Evolutionary conservation across 2,888 invertebrate genomes (phyloP).

Genomic region (Eugnorisma glareosa): DNA sequence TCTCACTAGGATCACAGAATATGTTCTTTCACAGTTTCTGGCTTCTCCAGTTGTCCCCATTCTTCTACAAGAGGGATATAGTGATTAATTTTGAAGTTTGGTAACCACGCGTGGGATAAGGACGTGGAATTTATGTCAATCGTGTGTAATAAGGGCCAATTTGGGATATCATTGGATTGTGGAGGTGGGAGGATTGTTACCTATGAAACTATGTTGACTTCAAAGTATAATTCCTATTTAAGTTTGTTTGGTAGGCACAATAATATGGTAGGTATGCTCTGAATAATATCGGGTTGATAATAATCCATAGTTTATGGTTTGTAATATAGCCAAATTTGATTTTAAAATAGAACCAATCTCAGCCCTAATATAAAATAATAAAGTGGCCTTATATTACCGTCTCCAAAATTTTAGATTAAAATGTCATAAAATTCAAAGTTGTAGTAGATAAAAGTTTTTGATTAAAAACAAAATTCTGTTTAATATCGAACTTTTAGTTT

Average conservation of each 20-base stretch:
- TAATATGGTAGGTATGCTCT: not conserved
- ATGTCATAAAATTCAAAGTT: not conserved
- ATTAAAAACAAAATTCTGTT: not conserved
- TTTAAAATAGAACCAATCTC: not conserved
- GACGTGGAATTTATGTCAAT: conserved; percentile 18
- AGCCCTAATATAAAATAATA: not conserved
- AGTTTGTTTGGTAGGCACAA: not conserved
- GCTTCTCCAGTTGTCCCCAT: not conserved
- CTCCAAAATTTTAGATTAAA: not conserved
- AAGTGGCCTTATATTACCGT: not conserved
- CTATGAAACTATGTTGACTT: not conserved
- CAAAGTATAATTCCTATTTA: not conserved
- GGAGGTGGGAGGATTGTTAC: not conserved
- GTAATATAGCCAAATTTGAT: not conserved
- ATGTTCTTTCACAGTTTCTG: not conserved
- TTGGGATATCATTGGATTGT: conserved; percentile 10
- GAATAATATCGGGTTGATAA: no score
- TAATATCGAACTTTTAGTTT: not conserved
- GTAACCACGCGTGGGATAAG: conserved; percentile 8
- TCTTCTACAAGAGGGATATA: not conserved
- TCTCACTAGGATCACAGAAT: not conserved
- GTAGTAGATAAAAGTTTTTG: not conserved
- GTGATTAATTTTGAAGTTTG: conserved; percentile 4
- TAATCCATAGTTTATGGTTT: not conserved
- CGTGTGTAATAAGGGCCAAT: conserved; percentile 31